These are phyloP conservation scores for Ornithorhynchus anatinus DNA, from an alignment of 2,113 vertebrate species.

Conservation along the genomic window DNA sequence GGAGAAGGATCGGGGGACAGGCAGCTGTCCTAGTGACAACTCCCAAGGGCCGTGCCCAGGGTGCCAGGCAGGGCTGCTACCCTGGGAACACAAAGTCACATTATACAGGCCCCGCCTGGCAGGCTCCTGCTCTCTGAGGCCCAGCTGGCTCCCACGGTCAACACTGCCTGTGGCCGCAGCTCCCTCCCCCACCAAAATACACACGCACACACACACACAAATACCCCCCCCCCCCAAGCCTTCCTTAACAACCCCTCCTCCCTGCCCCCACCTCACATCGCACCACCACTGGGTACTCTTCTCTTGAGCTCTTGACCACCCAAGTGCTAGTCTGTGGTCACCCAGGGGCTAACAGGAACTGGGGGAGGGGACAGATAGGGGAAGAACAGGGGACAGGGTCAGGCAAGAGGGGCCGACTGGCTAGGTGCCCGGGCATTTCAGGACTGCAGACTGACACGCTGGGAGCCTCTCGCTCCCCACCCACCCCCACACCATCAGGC, in stretches of 20 bases:
- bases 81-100: constrained; percentile 52
- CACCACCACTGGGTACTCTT: background rate
- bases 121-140: constrained; percentile 18
- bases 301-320: too few relatives aligned
- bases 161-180: background rate
- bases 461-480: too few relatives aligned
- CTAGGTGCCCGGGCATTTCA: too few relatives aligned
- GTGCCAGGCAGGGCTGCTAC: constrained; percentile 58
- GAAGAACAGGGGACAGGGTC: too few relatives aligned
- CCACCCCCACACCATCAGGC: too few relatives aligned
- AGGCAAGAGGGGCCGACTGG: too few relatives aligned
- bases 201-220: background rate
- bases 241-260: background rate
- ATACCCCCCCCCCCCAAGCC: too few relatives aligned
- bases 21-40: background rate
- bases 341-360: too few relatives aligned
- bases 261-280: background rate
- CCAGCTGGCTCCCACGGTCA: constrained; percentile 19
- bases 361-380: too few relatives aligned
- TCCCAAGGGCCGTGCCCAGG: constrained; percentile 28
- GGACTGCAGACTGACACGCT: too few relatives aligned
- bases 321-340: too few relatives aligned
- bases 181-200: background rate
- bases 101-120: constrained; percentile 39
- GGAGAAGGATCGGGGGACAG: background rate